Base-by-base conservation (phyloP, 2,888 invertebrate species). In the Caenorhabditis sulstoni region DNA sequence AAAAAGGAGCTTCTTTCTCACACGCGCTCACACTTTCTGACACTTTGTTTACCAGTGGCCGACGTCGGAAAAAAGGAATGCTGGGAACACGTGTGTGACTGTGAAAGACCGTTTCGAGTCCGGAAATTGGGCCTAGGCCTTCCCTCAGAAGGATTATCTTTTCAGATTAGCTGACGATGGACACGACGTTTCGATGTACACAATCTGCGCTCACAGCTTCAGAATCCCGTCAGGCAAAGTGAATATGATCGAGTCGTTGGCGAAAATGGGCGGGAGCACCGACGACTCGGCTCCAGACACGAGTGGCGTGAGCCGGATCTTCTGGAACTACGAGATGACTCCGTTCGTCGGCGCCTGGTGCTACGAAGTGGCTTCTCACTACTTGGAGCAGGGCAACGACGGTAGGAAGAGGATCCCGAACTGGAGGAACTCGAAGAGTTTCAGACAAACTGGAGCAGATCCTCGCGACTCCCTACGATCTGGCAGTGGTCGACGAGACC, bases 171-270 rank as follows among this genome's bases (percentile, higher is more conserved):
- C 78, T 3, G 67, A 68, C 4, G 57, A 78, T 35, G 81, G 81
- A 22, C 82, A 84, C 61, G 66, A 81, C 39, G 84, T 84, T 16
- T 70, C 82, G 18, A 80, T 84, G 77, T 81, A 78, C 64, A 75
- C 79, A 16, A 70, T 80, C 9, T 75, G 73, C 14, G 73, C 66
- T 2, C 52, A 57, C 22, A 23, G 55, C 2, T 18, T 73, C 14
- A 52, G 35, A 18, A 52, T 77, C 11, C 55, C 47, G 3, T 62
- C 78, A 16, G 23, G 3, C 29, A 71, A 71, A 47, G 70, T 77
- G 14, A 50, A 49, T 8, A 52, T 71, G 23, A 18, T 77, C 37
- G 77, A 77, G 16, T 75, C 67, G 3, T 8, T 50, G 0, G 64
- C 50, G 9, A 68, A 47, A 41, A 62, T 61, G 57, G 50, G 16